A percentile compares a stretch with the other conserved stretches of the same genome.
Conservation (phyloP, 2,113 vertebrate species). For the Paracyprichromis sp. region DNA sequence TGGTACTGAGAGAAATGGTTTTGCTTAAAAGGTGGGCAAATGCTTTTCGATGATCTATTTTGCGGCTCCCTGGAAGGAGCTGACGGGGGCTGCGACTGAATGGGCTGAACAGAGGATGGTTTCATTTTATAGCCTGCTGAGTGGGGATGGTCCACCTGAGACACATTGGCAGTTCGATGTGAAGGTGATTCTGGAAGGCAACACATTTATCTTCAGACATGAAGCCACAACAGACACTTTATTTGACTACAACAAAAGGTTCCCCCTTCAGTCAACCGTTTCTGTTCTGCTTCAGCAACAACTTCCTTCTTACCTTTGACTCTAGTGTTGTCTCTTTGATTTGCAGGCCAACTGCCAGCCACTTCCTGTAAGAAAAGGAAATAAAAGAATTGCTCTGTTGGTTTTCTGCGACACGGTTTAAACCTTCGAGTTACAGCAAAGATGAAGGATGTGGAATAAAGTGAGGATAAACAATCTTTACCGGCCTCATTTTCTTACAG, state of each 20-base stretch:
- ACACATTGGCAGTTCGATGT: fast-evolving
- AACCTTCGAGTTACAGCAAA: not conserved
- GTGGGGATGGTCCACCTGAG: fast-evolving
- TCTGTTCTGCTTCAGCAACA: not conserved
- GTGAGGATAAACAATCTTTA: not conserved
- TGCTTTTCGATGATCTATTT: fast-evolving
- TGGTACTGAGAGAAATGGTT: not conserved
- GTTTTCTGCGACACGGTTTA: not conserved
- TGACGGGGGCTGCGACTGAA: not conserved
- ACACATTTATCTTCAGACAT: not conserved
- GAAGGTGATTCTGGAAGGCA: not conserved
- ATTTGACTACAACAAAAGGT: not conserved
- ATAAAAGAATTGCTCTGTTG: not conserved
- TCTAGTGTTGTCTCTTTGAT: not conserved
- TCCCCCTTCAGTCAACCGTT: not conserved
- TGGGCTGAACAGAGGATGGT: conserved; percentile 20
- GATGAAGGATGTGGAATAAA: not conserved
- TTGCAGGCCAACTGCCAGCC: not conserved
- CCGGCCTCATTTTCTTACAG: not conserved
- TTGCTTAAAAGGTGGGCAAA: fast-evolving
- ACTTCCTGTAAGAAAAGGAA: conserved; percentile 25
- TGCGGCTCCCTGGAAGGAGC: fast-evolving
- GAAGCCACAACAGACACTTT: not conserved
- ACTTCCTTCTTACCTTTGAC: conserved; percentile 30
- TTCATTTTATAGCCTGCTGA: not conserved